Conservation (phyloP, 1,140 invertebrate genomes). For the Geopemphigus sp. region DNA sequence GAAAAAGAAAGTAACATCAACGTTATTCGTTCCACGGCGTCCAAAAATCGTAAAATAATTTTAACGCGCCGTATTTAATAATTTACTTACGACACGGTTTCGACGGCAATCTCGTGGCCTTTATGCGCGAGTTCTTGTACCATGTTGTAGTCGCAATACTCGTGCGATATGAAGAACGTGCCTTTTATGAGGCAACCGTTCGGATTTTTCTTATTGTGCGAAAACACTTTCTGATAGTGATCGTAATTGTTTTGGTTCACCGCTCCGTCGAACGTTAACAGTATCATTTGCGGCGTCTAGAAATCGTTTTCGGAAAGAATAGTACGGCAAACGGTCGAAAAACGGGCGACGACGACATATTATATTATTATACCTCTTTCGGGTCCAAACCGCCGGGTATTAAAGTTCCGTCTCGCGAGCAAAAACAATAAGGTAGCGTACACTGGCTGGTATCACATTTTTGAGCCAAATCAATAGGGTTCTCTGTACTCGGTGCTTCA, state of each 20-base stretch:
- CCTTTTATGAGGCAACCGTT: conserved; percentile 86
- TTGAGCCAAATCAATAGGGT: conserved; percentile 72
- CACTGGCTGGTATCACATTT: conserved; percentile 77
- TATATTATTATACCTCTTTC: conserved; percentile 67
- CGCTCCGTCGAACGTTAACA: conserved; percentile 89
- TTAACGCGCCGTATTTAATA: too few species aligned
- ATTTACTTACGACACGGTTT: conserved; percentile 75
- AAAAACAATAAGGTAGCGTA: conserved; percentile 86
- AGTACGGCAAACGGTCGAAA: neutral
- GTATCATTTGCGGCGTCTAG: conserved; percentile 89
- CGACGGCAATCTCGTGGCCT: conserved; percentile 88
- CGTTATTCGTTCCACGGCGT: too few species aligned
- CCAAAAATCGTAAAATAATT: too few species aligned
- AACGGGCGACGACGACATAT: too few species aligned
- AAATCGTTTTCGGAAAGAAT: conserved; percentile 53
- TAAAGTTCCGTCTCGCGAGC: conserved; percentile 83
- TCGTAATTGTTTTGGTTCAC: conserved; percentile 90
- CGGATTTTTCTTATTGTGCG: conserved; percentile 75
- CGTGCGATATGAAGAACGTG: conserved; percentile 92
- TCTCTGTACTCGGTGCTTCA: conserved; percentile 74
- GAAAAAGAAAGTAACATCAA: too few species aligned
- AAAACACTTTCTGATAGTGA: conserved; percentile 82
- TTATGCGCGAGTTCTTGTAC: conserved; percentile 82
- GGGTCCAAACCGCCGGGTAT: conserved; percentile 79
- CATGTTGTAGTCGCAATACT: conserved; percentile 92